phyloP scores from a whole-genome alignment of 2,888 invertebrate genomes.

The Hanleya hanleyi region DNA sequence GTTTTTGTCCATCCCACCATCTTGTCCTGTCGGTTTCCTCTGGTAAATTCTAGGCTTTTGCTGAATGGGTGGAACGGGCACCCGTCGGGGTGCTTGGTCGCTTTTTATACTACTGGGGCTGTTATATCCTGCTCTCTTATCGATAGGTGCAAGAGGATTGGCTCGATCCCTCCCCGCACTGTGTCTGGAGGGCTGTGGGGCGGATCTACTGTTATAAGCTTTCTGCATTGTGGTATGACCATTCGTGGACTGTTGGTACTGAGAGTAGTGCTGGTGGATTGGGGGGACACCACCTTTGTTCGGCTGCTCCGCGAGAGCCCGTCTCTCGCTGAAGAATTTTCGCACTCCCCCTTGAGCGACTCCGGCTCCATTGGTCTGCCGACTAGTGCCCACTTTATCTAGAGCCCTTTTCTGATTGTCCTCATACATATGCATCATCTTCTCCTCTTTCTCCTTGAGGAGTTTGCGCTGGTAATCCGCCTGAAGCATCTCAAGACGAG shows the following conservation, averaged over 20 bases:
- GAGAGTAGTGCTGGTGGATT: slow-evolving; percentile 51
- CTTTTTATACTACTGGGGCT: background rate
- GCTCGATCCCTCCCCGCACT: slow-evolving; percentile 56
- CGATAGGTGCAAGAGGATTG: slow-evolving; percentile 60
- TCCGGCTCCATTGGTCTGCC: background rate
- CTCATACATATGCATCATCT: slow-evolving; percentile 56
- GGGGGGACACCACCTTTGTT: slow-evolving; percentile 40
- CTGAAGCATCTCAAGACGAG: slow-evolving; percentile 37
- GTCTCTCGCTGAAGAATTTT: slow-evolving; percentile 53
- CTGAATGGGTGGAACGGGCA: background rate
- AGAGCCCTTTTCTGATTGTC: slow-evolving; percentile 50
- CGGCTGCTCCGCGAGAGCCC: slow-evolving; percentile 39
- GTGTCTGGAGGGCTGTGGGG: slow-evolving; percentile 5
- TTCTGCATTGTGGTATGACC: background rate
- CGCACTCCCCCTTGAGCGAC: slow-evolving; percentile 26
- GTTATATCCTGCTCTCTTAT: background rate
- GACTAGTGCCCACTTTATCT: slow-evolving; percentile 36
- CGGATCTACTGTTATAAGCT: background rate
- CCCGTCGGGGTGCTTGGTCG: background rate
- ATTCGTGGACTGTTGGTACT: slow-evolving; percentile 17
- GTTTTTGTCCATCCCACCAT: background rate
- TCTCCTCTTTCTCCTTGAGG: slow-evolving; percentile 63
- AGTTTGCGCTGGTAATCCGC: slow-evolving; percentile 56
- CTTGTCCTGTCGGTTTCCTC: background rate
- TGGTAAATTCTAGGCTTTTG: background rate